Evolutionary conservation across 2,888 invertebrate genomes (phyloP), one percentile per base, ranked within the genome.

Genomic region (Epicampocera succincta): DNA sequence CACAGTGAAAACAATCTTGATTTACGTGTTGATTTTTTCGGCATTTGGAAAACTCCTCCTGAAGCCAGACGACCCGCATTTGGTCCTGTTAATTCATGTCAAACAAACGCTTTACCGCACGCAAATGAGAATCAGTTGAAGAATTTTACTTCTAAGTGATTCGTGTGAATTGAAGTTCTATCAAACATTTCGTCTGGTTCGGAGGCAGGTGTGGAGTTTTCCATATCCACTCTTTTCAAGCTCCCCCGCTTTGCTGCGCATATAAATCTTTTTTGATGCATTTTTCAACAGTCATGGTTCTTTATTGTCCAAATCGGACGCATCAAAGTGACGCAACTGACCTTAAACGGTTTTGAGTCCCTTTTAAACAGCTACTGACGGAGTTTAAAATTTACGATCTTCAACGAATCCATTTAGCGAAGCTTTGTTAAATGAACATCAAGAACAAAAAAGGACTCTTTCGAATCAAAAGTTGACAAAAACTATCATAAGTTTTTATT

Each of bases 371-470:
- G 50, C 60, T 13, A 76, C 54, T 61, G 33, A 65, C 65, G n/a
- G 25, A 60, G n/a, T 85, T 85, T 85, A 84, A 85, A 85, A 89
- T 88, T 88, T 89, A 89, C 88, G 88, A 86, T 86, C 87, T 89
- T 84, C 86, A 87, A 86, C 89, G 88, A 89, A 89, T 89, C 87
- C 85, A 84, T 85, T 89, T 89, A 85, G 87, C 84, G 78, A 88
- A 87, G 89, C 88, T 87, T 87, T 87, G 87, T 88, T 88, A 87
- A 87, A 84, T 80, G 72, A 66, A 81, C 74, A 72, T 25, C 29
- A 50, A 5, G 12, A 46, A 54, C 29, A 46, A 69, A 69, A 86
- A 84, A 21, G 58, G 48, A 56, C 68, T 61, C 38, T 60, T 38
- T 21, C 78, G 81, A 81, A 60, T 71, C 74, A 72, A 77, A 74